Evolutionary conservation across 2,113 vertebrate species (phyloP).

Genomic region (Ctenodactylus gundi): DNA sequence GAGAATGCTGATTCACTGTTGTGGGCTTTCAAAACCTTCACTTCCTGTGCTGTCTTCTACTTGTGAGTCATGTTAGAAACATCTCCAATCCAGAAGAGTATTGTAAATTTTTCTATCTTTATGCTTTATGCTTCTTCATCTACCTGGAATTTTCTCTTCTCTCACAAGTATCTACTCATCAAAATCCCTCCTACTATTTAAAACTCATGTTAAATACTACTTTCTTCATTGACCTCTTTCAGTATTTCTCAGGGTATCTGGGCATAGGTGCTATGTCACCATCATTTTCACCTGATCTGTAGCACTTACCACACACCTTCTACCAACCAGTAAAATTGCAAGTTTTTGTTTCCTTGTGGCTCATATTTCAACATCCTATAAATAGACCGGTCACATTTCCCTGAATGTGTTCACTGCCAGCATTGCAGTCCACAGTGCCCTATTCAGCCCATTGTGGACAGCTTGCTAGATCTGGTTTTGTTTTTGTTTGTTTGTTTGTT

Average conservation of each 20-base stretch:
- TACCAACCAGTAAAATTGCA: background rate
- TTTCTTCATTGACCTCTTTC: background rate
- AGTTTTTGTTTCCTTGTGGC: conserved; percentile 10
- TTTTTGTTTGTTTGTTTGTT: too few species aligned
- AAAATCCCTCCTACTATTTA: conserved; percentile 17
- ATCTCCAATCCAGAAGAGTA: background rate
- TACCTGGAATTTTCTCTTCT: conserved; percentile 23
- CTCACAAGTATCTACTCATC: background rate
- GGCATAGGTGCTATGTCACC: background rate
- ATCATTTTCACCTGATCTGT: background rate
- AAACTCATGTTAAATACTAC: background rate
- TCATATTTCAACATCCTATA: conserved; percentile 20
- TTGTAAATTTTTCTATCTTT: background rate
- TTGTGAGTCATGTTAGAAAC: background rate
- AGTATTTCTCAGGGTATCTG: background rate
- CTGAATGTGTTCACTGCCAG: conserved; percentile 44
- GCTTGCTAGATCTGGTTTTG: conserved; percentile 23
- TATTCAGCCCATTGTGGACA: conserved; percentile 22
- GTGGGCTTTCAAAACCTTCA: background rate
- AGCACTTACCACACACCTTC: background rate
- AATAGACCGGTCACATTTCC: conserved; percentile 48
- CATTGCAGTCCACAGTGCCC: background rate
- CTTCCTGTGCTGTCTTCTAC: background rate
- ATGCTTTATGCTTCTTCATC: background rate
- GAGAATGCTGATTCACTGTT: background rate